phyloP scores from a whole-genome alignment of 2,888 invertebrate genomes.

The Dicyrtoma fusca region DNA sequence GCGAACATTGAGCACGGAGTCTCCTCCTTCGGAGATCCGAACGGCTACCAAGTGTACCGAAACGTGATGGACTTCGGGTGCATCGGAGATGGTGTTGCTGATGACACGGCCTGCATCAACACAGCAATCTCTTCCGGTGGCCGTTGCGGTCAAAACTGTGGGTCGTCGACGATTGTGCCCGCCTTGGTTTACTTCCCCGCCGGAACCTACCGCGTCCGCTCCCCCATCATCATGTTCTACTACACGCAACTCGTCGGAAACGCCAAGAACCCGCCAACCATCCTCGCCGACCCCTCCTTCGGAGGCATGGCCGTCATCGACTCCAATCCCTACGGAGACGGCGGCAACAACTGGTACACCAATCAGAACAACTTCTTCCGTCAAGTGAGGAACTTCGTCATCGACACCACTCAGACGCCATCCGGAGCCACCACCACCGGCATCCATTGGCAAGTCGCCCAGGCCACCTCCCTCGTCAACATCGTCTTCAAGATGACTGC shows the following conservation, averaged over 20 bases:
- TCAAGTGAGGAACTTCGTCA: slow-evolving; percentile 49
- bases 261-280: slow-evolving; percentile 42
- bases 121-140: slow-evolving; percentile 49
- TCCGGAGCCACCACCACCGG: slow-evolving; percentile 38
- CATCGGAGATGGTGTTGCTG: slow-evolving; percentile 46
- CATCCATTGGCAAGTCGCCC: slow-evolving; percentile 54
- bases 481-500: slow-evolving; percentile 46
- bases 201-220: slow-evolving; percentile 43
- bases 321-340: slow-evolving; percentile 47
- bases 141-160: slow-evolving; percentile 49
- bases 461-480: slow-evolving; percentile 51
- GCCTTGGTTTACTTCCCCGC: slow-evolving; percentile 51
- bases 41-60: slow-evolving; percentile 47
- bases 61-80: slow-evolving; percentile 54
- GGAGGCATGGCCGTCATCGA: slow-evolving; percentile 50
- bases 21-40: slow-evolving; percentile 46
- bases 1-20: slow-evolving; percentile 43
- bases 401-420: slow-evolving; percentile 45
- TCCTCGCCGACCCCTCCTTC: slow-evolving; percentile 44
- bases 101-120: slow-evolving; percentile 52
- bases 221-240: slow-evolving; percentile 54
- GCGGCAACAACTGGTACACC: slow-evolving; percentile 45
- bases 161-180: slow-evolving; percentile 46
- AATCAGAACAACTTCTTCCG: slow-evolving; percentile 54
- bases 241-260: slow-evolving; percentile 51